Evolutionary conservation across 2,113 vertebrate genomes (phyloP).

Genomic region (Ascaphus truei): DNA sequence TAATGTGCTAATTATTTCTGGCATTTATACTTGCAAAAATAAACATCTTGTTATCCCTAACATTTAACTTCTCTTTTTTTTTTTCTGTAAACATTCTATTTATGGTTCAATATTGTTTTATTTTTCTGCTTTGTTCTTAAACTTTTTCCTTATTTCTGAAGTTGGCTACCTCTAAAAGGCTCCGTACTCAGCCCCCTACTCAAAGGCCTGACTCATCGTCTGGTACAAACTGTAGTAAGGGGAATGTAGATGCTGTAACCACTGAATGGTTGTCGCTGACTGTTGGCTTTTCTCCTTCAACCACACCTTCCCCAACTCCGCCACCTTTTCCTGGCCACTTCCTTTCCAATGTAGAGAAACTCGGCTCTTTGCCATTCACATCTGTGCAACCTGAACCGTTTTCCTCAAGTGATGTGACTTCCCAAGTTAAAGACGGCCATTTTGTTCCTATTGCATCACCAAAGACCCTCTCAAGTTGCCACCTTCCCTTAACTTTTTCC

Average conservation of each 20-base stretch:
- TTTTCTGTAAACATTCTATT: conserved; percentile 31
- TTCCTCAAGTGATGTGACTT: conserved; percentile 35
- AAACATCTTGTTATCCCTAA: conserved; percentile 35
- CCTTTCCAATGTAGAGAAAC: conserved; percentile 57
- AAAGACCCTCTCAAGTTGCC: conserved; percentile 41
- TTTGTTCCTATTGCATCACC: conserved; percentile 38
- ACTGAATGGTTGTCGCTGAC: conserved; percentile 70
- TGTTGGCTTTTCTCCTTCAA: conserved; percentile 52
- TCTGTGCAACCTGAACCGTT: conserved; percentile 39
- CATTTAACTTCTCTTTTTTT: conserved; percentile 14
- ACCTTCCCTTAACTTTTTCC: conserved; percentile 41
- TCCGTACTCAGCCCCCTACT: conserved; percentile 52
- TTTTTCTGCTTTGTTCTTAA: conserved; percentile 39
- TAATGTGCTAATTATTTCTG: conserved; percentile 48
- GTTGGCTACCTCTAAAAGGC: conserved; percentile 52
- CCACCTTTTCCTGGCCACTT: conserved; percentile 62
- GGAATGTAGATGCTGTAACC: conserved; percentile 56
- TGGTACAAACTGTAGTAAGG: conserved; percentile 50
- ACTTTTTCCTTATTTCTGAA: conserved; percentile 54
- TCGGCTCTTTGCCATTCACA: conserved; percentile 43
- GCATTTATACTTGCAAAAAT: conserved; percentile 39
- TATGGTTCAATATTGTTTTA: conserved; percentile 37
- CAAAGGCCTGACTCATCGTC: conserved; percentile 43
- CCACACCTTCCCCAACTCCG: conserved; percentile 49
- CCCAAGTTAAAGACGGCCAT: conserved; percentile 47